Conservation (phyloP, 2,113 vertebrate species). For the Neopipo cinnamomea region DNA sequence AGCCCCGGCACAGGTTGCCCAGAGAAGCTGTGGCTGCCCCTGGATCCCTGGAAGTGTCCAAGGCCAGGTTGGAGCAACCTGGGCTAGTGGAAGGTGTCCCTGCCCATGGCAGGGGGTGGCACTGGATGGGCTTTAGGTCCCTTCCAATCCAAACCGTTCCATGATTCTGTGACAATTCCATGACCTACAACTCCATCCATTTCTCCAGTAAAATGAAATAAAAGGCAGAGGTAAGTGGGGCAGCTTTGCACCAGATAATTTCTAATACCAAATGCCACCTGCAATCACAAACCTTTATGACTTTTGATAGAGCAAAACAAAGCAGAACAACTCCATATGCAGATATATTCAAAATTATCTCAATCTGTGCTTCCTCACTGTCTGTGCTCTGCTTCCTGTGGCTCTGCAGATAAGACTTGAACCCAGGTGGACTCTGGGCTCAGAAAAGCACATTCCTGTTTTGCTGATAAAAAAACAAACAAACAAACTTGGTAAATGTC, state of each 20-base stretch:
- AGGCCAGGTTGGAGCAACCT: not conserved
- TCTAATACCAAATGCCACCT: not conserved
- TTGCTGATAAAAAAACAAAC: slow-evolving; percentile 8
- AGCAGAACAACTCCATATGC: not conserved
- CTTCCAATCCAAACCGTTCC: not conserved
- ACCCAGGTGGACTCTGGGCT: not conserved
- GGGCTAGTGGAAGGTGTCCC: not conserved
- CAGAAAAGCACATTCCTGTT: not conserved
- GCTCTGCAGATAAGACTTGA: not conserved
- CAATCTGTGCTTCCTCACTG: not conserved
- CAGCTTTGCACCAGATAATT: not conserved
- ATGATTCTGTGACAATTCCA: not conserved
- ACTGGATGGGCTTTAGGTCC: not conserved
- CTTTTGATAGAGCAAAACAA: not conserved
- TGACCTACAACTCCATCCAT: not conserved
- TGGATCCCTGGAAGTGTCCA: not conserved
- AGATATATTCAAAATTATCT: not conserved
- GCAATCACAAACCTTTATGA: not conserved
- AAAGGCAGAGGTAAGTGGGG: not conserved
- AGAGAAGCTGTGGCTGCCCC: not conserved
- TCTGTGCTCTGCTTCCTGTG: not conserved
- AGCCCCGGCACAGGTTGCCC: not conserved
- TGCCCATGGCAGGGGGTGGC: not conserved
- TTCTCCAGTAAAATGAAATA: not conserved
- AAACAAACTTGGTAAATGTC: slow-evolving; percentile 10